Percentiles rank a stretch among this genome's conserved stretches.
Conservation (phyloP, 2,888 invertebrate species). For the Acleris emargana region DNA sequence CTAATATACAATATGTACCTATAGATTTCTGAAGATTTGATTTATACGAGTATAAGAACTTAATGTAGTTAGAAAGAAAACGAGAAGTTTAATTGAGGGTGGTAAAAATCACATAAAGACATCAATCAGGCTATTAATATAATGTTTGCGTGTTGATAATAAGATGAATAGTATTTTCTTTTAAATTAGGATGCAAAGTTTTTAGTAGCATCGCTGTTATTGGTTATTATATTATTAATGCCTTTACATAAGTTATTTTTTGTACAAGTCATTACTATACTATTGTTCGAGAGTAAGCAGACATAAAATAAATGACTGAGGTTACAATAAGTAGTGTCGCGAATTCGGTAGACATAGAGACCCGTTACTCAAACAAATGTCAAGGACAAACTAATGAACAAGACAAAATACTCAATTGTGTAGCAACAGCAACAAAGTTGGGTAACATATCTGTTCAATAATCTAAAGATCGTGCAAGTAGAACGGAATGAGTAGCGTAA, state of each 20-base stretch:
- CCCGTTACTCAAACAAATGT: conserved; percentile 7
- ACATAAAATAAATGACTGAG: background rate
- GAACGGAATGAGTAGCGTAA: conserved; percentile 18
- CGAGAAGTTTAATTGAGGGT: no score
- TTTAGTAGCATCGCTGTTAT: no score
- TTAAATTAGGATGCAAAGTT: no score
- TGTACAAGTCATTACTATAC: background rate
- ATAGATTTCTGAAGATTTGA: background rate
- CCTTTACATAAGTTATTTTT: no score
- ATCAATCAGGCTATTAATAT: no score
- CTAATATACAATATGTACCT: no score
- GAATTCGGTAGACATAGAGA: background rate
- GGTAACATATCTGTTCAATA: conserved; percentile 22
- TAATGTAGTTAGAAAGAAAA: no score
- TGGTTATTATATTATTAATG: no score
- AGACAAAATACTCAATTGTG: conserved; percentile 4
- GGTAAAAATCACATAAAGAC: no score
- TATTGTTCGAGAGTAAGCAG: background rate
- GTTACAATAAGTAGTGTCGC: background rate
- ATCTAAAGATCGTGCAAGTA: conserved; percentile 26
- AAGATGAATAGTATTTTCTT: no score
- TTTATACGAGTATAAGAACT: no score
- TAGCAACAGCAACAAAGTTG: conserved; percentile 18
- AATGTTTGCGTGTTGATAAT: no score
- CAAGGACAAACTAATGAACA: conserved; percentile 8